These are phyloP conservation scores for Tupaia tana DNA, from an alignment of 2,113 vertebrate genomes.

Conservation along the genomic window DNA sequence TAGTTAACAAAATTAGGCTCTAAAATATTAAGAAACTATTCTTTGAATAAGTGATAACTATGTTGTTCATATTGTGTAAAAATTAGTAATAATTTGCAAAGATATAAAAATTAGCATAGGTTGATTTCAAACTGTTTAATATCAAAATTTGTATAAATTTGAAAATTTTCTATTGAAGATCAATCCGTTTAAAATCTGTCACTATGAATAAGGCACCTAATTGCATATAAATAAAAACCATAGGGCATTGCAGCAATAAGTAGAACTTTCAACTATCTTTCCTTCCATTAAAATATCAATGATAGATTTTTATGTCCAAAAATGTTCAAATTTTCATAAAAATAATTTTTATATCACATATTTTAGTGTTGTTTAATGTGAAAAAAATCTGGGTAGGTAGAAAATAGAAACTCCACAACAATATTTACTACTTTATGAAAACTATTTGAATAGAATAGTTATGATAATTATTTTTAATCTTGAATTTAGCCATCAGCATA, in stretches of 20 bases:
- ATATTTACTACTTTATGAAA: background rate
- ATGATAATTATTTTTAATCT: constrained; percentile 4
- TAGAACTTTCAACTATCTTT: background rate
- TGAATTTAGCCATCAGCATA: background rate
- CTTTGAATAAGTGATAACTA: background rate
- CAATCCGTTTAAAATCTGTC: constrained; percentile 38
- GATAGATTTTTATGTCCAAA: background rate
- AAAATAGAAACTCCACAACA: background rate
- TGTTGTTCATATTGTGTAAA: constrained; percentile 16
- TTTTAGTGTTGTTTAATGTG: background rate
- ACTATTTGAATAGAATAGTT: constrained; percentile 18
- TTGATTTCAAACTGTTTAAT: background rate
- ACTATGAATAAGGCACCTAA: background rate
- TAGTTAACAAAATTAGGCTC: background rate
- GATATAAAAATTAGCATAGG: background rate
- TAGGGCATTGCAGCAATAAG: background rate
- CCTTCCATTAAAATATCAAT: background rate
- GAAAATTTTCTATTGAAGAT: background rate
- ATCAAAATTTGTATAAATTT: constrained; percentile 44
- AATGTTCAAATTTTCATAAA: background rate
- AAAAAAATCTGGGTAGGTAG: background rate
- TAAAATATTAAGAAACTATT: background rate
- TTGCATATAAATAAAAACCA: background rate
- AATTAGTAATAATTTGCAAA: background rate
- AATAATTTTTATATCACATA: constrained; percentile 31